Base-by-base conservation (phyloP, 1,140 invertebrate species). In the Sycobia sp. region DNA sequence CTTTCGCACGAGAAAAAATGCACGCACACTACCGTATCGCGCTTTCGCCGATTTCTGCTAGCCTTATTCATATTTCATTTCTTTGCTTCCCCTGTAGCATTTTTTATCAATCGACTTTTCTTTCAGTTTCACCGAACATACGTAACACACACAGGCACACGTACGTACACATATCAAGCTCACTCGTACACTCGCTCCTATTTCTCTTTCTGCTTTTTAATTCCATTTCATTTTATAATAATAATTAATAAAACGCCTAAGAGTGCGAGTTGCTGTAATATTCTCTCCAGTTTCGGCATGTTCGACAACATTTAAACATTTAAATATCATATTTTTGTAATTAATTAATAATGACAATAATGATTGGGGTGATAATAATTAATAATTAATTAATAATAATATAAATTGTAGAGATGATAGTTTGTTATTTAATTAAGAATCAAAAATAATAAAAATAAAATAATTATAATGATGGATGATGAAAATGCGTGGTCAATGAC, bases 311-410 rank as follows among this genome's bases (percentile, higher is more conserved):
- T 69, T 71, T 69, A 75, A 79, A 79, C 77, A 81, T 81, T 81
- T 79, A 80, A 79, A 80, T 80, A 81, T 77, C 71, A 71, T 80
- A 75, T 73, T 74, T 72, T 71, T 67, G 56, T 79, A 75, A 76
- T 75, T 74, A 75, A 66, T 67, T 72, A 71, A 70, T 72, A 61
- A 69, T 71, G 62, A 67, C 67, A 65, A 58, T 69, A 65, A 67
- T 69, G 55, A 53, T 50, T 25, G 44, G n/a, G 54, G 67, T 64
- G 67, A 71, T 68, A 68, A 70, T 79, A 72, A 75, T 76, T 67
- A 75, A 72, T 68, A 68, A 69, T 69, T 67, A 66, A 71, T 71
- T 70, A 71, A 68, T 67, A 63, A 74, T 73, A 74, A 68, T 67
- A 65, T 50, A 51, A n/a, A 57, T 53, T 39, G 13, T 46, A 51